Evolutionary conservation across 2,888 invertebrate genomes (phyloP).

Genomic region (Melanophora roralis): DNA sequence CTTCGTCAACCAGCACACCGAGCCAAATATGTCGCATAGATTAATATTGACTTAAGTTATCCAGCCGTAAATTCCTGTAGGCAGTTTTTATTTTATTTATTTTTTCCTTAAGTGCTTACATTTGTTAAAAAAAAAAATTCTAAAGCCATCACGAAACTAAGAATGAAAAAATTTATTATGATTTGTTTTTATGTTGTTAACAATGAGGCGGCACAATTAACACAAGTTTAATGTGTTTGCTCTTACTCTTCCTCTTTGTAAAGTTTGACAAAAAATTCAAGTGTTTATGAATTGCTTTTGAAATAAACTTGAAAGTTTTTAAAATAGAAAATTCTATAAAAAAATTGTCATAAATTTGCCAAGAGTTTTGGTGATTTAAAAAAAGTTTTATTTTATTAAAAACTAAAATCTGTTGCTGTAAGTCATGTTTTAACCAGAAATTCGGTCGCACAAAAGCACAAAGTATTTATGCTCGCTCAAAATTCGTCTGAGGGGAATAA

Average conservation of each 20-base stretch:
- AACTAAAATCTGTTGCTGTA: too few species aligned
- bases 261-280: constrained; percentile 56
- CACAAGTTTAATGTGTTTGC: constrained; percentile 30
- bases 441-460: too few species aligned
- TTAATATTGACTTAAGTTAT: too few species aligned
- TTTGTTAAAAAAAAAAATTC: neutral
- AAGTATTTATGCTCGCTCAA: too few species aligned
- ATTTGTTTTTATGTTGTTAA: constrained; percentile 37
- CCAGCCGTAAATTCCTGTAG: neutral
- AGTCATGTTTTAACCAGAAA: too few species aligned
- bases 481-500: too few species aligned
- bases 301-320: constrained; percentile 50
- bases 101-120: too few species aligned
- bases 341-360: neutral
- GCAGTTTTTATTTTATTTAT: neutral
- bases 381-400: too few species aligned
- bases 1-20: too few species aligned
- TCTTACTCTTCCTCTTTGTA: neutral
- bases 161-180: neutral
- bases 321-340: neutral
- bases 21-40: too few species aligned
- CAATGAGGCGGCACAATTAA: constrained; percentile 48
- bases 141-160: constrained; percentile 12
- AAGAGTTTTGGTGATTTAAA: too few species aligned
- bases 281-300: constrained; percentile 57